phyloP scores from a whole-genome alignment of 2,797 vertebrate species.

The Sebastiscus tertius region DNA sequence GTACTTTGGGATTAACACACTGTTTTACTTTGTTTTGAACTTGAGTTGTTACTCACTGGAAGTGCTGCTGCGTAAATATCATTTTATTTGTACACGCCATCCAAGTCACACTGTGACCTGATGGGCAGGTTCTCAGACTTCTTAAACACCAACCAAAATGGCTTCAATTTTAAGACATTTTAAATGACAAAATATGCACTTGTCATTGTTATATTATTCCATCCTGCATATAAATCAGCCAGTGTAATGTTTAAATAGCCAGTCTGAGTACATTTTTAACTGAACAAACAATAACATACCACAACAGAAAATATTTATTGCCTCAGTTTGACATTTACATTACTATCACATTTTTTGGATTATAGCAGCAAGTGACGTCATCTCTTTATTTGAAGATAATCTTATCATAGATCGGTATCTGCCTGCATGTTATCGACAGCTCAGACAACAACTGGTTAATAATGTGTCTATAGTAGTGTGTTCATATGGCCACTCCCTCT shows the following conservation, averaged over 20 bases:
- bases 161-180: background rate
- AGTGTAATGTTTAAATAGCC: background rate
- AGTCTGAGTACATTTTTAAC: background rate
- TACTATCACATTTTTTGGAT: background rate
- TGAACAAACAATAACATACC: background rate
- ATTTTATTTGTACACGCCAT: background rate
- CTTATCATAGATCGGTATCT: background rate
- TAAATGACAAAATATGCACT: background rate
- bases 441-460: conserved; percentile 3
- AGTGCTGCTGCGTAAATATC: background rate
- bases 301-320: background rate
- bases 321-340: background rate
- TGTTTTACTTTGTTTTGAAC: background rate
- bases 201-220: background rate
- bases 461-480: conserved; percentile 66
- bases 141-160: background rate
- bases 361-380: background rate
- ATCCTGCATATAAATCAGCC: background rate
- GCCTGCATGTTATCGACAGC: conserved; percentile 40
- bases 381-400: background rate
- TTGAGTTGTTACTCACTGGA: background rate
- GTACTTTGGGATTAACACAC: background rate
- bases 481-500: conserved; percentile 82
- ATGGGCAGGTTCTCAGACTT: background rate
- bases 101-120: background rate